Percentiles rank a stretch among this genome's conserved stretches.
Conservation (phyloP, 2,113 vertebrate species). For the Labeo rohita region DNA sequence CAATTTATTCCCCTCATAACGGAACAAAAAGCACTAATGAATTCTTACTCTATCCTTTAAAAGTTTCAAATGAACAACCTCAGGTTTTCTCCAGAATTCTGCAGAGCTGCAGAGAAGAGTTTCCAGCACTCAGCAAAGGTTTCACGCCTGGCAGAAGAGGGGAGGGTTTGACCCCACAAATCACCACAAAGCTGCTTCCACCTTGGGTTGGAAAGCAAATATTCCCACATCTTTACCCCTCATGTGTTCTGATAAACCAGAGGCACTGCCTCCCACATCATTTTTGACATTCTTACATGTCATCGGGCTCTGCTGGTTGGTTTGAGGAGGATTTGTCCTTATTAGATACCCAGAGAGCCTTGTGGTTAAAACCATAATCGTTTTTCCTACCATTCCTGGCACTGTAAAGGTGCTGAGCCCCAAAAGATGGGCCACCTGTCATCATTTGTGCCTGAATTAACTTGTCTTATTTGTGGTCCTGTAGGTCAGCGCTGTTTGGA, state of each 20-base stretch:
- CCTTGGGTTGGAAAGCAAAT: conserved; percentile 2
- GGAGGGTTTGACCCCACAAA: conserved; percentile 13
- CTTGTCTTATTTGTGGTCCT: background rate
- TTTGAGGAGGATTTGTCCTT: conserved; percentile 26
- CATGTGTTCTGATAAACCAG: conserved; percentile 26
- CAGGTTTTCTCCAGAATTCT: background rate
- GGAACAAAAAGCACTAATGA: background rate
- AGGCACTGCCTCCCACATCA: conserved; percentile 48
- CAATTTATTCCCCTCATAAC: background rate
- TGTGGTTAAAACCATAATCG: conserved; percentile 37
- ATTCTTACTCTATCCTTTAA: background rate
- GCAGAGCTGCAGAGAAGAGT: background rate
- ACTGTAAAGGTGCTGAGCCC: background rate
- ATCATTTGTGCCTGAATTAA: conserved; percentile 21
- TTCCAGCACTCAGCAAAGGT: background rate
- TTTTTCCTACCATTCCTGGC: conserved; percentile 17
- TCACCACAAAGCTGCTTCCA: background rate
- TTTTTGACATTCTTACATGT: conserved; percentile 47
- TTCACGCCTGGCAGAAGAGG: conserved; percentile 6
- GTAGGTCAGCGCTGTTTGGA: background rate
- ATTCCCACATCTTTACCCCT: conserved; percentile 24
- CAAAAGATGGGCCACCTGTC: background rate
- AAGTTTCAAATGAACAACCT: background rate
- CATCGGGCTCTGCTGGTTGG: conserved; percentile 12
- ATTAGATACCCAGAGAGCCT: conserved; percentile 22